Evolutionary conservation across 2,888 invertebrate genomes (phyloP).

Genomic region (Antitype chi): DNA sequence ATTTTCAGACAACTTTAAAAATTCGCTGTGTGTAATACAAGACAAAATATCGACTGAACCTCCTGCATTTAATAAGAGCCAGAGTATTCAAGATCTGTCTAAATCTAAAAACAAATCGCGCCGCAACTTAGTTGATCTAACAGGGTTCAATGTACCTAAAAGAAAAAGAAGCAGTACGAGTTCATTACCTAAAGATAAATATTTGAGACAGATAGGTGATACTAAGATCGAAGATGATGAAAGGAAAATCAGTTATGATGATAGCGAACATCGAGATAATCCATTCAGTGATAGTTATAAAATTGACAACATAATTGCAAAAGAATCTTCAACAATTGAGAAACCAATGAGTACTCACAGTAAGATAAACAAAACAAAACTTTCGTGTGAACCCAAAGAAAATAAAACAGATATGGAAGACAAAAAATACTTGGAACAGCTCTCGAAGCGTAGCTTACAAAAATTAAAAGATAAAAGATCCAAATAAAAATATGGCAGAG

Average conservation of each 20-base stretch:
- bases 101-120: slow-evolving; percentile 18
- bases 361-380: background rate
- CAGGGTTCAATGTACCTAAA: slow-evolving; percentile 42
- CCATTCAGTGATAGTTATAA: background rate
- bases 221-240: background rate
- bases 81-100: slow-evolving; percentile 6
- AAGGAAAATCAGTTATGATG: background rate
- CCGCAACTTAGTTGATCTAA: slow-evolving; percentile 46
- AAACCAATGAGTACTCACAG: background rate
- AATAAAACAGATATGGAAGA: slow-evolving; percentile 2
- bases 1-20: background rate
- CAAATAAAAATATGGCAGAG: background rate
- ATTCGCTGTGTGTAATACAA: slow-evolving; percentile 1
- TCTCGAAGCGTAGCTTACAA: background rate
- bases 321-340: background rate
- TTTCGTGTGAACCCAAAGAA: background rate
- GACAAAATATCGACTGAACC: background rate
- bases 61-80: slow-evolving; percentile 12
- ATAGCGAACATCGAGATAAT: background rate
- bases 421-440: slow-evolving; percentile 7
- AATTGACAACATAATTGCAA: background rate
- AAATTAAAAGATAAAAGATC: background rate
- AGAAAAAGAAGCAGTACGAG: slow-evolving; percentile 9
- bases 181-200: slow-evolving; percentile 10
- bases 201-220: background rate